phyloP scores from a whole-genome alignment of 2,797 vertebrate species.

The Furcifer pardalis region DNA sequence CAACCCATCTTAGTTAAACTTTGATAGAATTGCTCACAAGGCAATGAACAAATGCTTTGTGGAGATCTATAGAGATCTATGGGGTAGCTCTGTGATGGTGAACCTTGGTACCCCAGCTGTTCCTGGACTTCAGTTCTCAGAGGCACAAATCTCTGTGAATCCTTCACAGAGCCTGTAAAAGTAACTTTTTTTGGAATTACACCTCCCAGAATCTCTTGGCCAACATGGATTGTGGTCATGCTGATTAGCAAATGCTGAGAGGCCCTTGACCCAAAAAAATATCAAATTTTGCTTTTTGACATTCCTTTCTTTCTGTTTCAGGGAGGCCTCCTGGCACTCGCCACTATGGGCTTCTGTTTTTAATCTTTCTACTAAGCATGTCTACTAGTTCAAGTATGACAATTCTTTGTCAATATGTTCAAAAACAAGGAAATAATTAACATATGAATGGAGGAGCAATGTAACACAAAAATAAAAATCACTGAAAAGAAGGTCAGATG shows the following conservation, averaged over 20 bases:
- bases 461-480: neutral
- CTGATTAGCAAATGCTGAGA: no score
- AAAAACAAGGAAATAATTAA: neutral
- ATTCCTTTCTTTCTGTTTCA: neutral
- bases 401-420: neutral
- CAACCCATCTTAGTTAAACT: neutral
- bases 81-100: no score
- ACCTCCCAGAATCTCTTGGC: no score
- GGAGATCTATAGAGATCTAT: no score
- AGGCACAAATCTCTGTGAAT: no score
- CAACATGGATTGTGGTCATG: no score
- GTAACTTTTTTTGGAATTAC: no score
- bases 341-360: neutral
- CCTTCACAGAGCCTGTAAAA: no score
- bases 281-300: neutral
- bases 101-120: no score
- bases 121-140: no score
- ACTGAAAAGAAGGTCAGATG: neutral
- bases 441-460: neutral
- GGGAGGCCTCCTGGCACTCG: neutral
- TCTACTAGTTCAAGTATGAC: neutral
- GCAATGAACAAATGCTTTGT: neutral
- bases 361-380: neutral
- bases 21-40: neutral
- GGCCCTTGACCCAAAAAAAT: no score